Conservation (phyloP, 2,113 vertebrate genomes). For the Capreolus pygargus region DNA sequence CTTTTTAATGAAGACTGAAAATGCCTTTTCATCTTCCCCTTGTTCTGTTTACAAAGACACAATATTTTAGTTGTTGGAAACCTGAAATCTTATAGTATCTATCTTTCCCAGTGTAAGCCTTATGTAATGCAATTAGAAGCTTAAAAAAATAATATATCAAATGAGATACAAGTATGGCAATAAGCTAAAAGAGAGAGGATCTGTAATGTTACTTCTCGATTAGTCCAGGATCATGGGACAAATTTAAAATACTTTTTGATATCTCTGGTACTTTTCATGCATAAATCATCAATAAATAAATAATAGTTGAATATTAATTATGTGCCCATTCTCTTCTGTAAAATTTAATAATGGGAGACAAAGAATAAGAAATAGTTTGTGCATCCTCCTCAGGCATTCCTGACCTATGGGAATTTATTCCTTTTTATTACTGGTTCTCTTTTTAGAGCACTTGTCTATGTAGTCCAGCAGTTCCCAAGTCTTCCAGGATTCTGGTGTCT, state of each 20-base stretch:
- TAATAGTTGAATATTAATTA: not conserved
- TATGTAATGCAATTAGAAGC: not conserved
- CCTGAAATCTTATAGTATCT: not conserved
- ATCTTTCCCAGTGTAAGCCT: not conserved
- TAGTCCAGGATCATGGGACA: not conserved
- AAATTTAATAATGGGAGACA: not conserved
- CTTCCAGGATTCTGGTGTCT: not conserved
- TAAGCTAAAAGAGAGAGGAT: not conserved
- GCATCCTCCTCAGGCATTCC: not conserved
- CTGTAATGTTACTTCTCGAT: not conserved
- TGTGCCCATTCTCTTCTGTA: not conserved
- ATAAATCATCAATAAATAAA: not conserved
- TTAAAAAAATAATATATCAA: not conserved
- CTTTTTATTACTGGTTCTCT: not conserved
- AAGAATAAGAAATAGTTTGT: not conserved
- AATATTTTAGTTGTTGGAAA: not conserved
- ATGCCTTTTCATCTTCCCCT: not conserved
- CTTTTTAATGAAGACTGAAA: conserved; percentile 21
- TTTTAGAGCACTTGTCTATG: not conserved
- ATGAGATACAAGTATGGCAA: not conserved
- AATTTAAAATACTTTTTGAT: not conserved
- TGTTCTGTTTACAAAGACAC: not conserved
- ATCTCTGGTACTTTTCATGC: not conserved
- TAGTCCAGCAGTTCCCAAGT: not conserved
- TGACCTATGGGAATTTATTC: not conserved